These are phyloP conservation scores for Malurus splendens DNA, from an alignment of 2,797 vertebrate species.

Conservation along the genomic window DNA sequence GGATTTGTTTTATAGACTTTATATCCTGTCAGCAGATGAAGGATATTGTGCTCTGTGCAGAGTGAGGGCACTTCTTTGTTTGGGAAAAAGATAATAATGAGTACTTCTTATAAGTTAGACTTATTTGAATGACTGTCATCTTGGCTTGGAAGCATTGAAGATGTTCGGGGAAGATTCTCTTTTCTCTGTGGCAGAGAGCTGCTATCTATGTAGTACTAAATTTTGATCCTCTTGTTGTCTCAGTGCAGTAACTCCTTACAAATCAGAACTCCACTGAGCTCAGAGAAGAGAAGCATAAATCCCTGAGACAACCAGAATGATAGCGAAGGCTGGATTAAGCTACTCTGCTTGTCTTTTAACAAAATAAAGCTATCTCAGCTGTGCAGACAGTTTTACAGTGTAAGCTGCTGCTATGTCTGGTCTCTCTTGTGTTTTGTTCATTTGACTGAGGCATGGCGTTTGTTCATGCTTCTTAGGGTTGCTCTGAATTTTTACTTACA, in stretches of 20 bases:
- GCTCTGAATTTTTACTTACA: neutral
- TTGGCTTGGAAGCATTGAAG: neutral
- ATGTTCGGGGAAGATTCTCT: neutral
- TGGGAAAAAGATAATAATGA: neutral
- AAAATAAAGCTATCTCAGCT: neutral
- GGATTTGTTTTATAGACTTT: neutral
- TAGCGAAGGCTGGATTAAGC: neutral
- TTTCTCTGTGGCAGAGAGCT: neutral
- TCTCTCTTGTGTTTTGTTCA: neutral
- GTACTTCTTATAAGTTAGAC: neutral
- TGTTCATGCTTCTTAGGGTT: neutral
- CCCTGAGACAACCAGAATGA: neutral
- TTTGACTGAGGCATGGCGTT: neutral
- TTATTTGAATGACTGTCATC: neutral
- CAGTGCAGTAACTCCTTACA: neutral
- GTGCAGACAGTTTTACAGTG: neutral
- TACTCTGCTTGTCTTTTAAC: neutral
- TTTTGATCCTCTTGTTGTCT: neutral
- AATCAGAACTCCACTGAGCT: neutral
- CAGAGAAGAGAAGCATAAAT: neutral
- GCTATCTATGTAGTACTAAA: rapidly evolving
- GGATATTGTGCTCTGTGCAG: neutral
- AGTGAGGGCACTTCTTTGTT: neutral
- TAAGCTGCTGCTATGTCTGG: neutral
- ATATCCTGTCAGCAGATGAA: neutral